Evolutionary conservation across 1,140 invertebrate genomes (phyloP).

Genomic region (Drosophila bocki): DNA sequence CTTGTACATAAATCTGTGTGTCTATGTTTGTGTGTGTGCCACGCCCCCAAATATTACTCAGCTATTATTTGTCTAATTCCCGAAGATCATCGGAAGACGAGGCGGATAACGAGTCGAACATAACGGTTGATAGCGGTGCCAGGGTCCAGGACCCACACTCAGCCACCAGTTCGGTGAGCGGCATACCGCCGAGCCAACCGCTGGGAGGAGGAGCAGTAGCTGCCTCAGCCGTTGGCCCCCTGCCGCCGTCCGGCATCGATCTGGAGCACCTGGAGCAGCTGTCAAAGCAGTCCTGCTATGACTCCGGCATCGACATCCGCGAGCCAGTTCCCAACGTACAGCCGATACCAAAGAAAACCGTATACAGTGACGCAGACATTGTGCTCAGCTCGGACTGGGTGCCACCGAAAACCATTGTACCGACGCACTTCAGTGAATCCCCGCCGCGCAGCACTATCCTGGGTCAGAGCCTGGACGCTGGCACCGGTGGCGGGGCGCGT

Average conservation of each 20-base stretch:
- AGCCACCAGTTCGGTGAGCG: constrained; percentile 68
- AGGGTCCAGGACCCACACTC: constrained; percentile 76
- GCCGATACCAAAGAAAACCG: constrained; percentile 85
- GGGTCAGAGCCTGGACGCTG: constrained; percentile 73
- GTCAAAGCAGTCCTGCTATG: constrained; percentile 92
- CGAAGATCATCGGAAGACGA: constrained; percentile 85
- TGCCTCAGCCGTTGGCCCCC: constrained; percentile 28
- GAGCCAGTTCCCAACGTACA: constrained; percentile 88
- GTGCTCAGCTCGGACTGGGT: constrained; percentile 93
- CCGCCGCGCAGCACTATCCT: constrained; percentile 84
- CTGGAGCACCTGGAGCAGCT: constrained; percentile 79
- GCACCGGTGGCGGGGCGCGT: constrained; percentile 84
- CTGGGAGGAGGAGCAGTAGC: constrained; percentile 17
- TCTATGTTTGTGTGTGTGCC: constrained; percentile 20
- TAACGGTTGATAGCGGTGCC: constrained; percentile 78
- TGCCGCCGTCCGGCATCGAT: constrained; percentile 67
- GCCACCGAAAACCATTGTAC: constrained; percentile 91
- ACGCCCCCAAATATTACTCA: constrained; percentile 52
- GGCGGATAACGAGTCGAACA: constrained; percentile 83
- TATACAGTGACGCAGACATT: constrained; percentile 93
- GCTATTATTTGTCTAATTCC: constrained; percentile 84
- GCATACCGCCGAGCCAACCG: constrained; percentile 25
- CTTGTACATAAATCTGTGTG: constrained; percentile 35
- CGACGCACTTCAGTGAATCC: constrained; percentile 87
- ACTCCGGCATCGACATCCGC: constrained; percentile 95